Evolutionary conservation across 2,797 vertebrate genomes (phyloP).

Genomic region (Hyperoplus immaculatus): DNA sequence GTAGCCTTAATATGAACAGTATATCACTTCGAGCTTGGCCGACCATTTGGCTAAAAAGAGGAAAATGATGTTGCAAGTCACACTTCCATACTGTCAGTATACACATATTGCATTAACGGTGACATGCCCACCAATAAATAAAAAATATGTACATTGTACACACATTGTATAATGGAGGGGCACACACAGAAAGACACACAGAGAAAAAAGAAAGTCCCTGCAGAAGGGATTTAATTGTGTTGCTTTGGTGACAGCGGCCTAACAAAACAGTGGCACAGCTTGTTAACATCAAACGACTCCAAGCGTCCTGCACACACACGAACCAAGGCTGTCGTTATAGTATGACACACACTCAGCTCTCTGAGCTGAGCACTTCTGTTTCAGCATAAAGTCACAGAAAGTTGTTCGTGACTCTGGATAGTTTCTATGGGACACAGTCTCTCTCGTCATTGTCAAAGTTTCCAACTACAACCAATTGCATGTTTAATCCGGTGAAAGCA

Average conservation of each 20-base stretch:
- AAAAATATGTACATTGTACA: slow-evolving; percentile 4
- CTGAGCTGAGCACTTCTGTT: slow-evolving; percentile 53
- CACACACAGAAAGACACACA: slow-evolving; percentile 19
- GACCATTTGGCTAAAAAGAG: slow-evolving; percentile 21
- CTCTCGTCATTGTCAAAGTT: slow-evolving; percentile 55
- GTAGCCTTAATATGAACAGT: slow-evolving; percentile 42
- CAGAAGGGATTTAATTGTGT: slow-evolving; percentile 59
- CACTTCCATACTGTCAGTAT: slow-evolving; percentile 2
- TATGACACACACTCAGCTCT: slow-evolving; percentile 44
- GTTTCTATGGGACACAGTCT: slow-evolving; percentile 59
- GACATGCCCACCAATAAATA: slow-evolving; percentile 20
- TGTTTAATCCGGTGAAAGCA: slow-evolving; percentile 52
- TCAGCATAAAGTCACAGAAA: slow-evolving; percentile 57
- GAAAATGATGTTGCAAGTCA: slow-evolving; percentile 35
- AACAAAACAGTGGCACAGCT: slow-evolving; percentile 77
- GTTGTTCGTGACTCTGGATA: slow-evolving; percentile 72
- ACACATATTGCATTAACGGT: not conserved
- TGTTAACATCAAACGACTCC: slow-evolving; percentile 74
- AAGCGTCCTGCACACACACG: slow-evolving; percentile 40
- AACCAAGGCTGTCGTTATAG: slow-evolving; percentile 8
- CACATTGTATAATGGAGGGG: not conserved
- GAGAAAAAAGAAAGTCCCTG: slow-evolving; percentile 44
- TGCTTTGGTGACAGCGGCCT: slow-evolving; percentile 76
- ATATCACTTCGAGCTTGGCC: slow-evolving; percentile 41
- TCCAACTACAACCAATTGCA: slow-evolving; percentile 62